These are phyloP conservation scores for Bovichtus diacanthus DNA, from an alignment of 2,797 vertebrate genomes.

Conservation along the genomic window DNA sequence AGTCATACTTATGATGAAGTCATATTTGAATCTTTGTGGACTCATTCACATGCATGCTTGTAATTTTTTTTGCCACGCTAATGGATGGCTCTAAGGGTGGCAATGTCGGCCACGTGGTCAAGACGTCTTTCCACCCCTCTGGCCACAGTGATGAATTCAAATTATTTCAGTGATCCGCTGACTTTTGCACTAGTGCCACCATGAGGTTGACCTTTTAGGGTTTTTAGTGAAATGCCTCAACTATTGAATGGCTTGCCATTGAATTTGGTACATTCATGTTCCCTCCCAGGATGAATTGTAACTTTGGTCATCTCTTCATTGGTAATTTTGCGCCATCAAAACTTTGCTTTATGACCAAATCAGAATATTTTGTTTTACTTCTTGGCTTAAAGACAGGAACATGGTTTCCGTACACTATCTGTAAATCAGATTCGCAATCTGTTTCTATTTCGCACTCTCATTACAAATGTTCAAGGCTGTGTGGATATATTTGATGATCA, in stretches of 20 bases:
- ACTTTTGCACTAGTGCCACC: too few species aligned
- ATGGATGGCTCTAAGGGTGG: neutral
- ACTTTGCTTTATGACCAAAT: neutral
- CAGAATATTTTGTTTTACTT: constrained; percentile 8
- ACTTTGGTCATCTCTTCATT: neutral
- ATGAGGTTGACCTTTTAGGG: neutral
- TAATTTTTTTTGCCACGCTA: neutral
- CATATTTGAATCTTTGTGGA: neutral
- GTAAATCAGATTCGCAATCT: too few species aligned
- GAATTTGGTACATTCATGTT: neutral
- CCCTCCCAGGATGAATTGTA: neutral
- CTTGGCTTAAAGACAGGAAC: neutral
- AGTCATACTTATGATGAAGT: neutral
- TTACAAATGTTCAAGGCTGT: constrained; percentile 9
- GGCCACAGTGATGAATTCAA: neutral
- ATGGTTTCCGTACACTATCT: neutral
- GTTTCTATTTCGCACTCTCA: too few species aligned
- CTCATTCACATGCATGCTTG: neutral
- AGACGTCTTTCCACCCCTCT: neutral
- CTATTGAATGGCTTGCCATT: neutral
- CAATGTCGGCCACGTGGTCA: rapidly evolving
- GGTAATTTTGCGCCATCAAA: neutral
- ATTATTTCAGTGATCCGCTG: neutral
- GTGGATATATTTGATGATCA: constrained; percentile 21
- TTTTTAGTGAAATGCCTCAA: neutral